phyloP scores from a whole-genome alignment of 2,888 invertebrate species.

The Drosophila falleni region DNA sequence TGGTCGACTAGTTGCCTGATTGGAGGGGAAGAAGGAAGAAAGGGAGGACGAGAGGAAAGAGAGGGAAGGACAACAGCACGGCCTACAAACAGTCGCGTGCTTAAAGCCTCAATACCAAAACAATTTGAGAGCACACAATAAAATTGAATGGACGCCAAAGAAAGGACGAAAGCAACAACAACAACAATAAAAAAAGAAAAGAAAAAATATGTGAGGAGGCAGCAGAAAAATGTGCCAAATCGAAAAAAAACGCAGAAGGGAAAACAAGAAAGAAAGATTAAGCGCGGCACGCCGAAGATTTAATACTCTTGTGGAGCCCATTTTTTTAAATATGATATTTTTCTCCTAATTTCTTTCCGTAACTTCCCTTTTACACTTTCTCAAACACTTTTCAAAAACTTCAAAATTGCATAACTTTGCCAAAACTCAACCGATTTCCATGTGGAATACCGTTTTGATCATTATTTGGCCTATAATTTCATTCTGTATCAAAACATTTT shows the following conservation, averaged over 20 bases:
- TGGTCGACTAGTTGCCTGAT: constrained; percentile 22
- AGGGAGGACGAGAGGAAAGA: background rate
- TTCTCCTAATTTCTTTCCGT: too few species aligned
- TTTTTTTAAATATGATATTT: too few species aligned
- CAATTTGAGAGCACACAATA: constrained; percentile 79
- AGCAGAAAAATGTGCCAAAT: constrained; percentile 66
- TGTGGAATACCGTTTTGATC: too few species aligned
- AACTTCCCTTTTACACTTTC: too few species aligned
- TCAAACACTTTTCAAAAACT: too few species aligned
- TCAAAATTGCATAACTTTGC: too few species aligned
- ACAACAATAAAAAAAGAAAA: constrained; percentile 27
- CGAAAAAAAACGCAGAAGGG: constrained; percentile 37
- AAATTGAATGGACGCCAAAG: constrained; percentile 72
- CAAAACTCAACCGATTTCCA: too few species aligned
- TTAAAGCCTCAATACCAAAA: constrained; percentile 80
- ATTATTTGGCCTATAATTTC: too few species aligned
- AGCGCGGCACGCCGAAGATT: background rate
- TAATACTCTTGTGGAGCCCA: background rate
- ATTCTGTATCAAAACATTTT: too few species aligned
- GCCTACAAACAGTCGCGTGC: constrained; percentile 72
- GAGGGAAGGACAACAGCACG: constrained; percentile 14
- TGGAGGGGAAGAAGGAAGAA: background rate
- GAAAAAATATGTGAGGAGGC: constrained; percentile 43
- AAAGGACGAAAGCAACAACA: constrained; percentile 44
- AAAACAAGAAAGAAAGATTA: constrained; percentile 9